Conservation (phyloP, 1,140 invertebrate species). For the Zaprionus tsacasi region DNA sequence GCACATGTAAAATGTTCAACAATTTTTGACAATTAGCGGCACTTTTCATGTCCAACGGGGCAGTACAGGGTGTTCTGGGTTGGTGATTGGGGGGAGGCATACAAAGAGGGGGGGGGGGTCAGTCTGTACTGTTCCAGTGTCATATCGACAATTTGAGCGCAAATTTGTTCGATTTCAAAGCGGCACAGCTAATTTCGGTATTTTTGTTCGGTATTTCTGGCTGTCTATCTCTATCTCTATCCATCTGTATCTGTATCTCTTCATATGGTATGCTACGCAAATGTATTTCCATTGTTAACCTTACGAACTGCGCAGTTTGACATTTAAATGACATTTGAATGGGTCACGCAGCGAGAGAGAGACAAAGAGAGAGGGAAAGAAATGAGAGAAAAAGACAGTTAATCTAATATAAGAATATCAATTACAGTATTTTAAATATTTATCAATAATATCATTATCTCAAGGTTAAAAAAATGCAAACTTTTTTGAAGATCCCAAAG, state of each 20-base stretch:
- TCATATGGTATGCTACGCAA: conserved; percentile 45
- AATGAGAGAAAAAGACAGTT: conserved; percentile 19
- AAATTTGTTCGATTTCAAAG: conserved; percentile 61
- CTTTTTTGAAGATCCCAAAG: neutral
- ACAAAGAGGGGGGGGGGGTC: neutral
- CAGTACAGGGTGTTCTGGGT: conserved; percentile 20
- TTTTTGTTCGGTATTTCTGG: neutral
- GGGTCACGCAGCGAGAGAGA: neutral
- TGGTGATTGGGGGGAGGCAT: neutral
- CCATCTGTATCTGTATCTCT: neutral
- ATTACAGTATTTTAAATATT: no score
- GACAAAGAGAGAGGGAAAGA: conserved; percentile 9
- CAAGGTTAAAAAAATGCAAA: no score
- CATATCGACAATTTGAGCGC: conserved; percentile 79
- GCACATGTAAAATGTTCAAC: conserved; percentile 66
- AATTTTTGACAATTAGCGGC: conserved; percentile 83
- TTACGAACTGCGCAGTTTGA: conserved; percentile 63
- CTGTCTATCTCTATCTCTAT: neutral
- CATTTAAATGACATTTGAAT: conserved; percentile 79
- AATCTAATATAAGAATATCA: no score
- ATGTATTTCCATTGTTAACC: conserved; percentile 74
- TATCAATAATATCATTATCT: no score
- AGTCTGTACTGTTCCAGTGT: conserved; percentile 47
- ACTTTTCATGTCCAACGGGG: conserved; percentile 68
- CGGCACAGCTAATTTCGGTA: conserved; percentile 42